A percentile compares a stretch with the other conserved stretches of the same genome.
These are phyloP conservation scores for Sebastes vulpes DNA, from an alignment of 2,797 vertebrate genomes.

Conservation along the genomic window DNA sequence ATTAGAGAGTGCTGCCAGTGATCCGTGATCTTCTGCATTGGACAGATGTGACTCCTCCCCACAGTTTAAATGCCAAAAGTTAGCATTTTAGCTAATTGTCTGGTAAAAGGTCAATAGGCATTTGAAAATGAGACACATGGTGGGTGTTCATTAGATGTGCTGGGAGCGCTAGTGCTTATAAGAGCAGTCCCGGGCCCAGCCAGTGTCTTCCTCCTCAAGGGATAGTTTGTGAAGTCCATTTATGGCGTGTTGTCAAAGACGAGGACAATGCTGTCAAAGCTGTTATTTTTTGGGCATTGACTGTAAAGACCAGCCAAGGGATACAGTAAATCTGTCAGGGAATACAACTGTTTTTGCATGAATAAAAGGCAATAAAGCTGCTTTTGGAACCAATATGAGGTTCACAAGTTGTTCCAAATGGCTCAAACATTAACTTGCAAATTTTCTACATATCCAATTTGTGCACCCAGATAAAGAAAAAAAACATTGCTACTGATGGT, in stretches of 20 bases:
- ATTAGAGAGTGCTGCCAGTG: not conserved
- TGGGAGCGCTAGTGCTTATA: conserved; percentile 56
- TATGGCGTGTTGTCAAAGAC: conserved; percentile 52
- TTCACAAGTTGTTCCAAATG: conserved; percentile 27
- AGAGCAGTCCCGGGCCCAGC: conserved; percentile 35
- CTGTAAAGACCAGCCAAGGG: conserved; percentile 43
- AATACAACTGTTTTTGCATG: conserved; percentile 32
- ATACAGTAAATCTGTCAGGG: conserved; percentile 39
- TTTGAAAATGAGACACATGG: conserved; percentile 74
- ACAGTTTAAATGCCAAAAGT: conserved; percentile 70
- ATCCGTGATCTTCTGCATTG: conserved; percentile 24
- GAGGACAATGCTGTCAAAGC: conserved; percentile 54
- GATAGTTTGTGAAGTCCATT: conserved; percentile 63
- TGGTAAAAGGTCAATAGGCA: conserved; percentile 78
- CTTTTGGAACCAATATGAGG: conserved; percentile 25
- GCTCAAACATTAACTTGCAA: conserved; percentile 19
- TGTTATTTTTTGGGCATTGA: conserved; percentile 42
- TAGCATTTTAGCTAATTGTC: conserved; percentile 76
- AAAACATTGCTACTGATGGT: conserved; percentile 2
- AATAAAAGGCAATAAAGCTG: conserved; percentile 31
- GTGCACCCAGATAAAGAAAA: conserved; percentile 16
- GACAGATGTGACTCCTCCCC: conserved; percentile 52
- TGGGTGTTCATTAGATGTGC: conserved; percentile 71
- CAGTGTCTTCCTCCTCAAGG: conserved; percentile 50
- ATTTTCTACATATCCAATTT: conserved; percentile 34